Evolutionary conservation across 2,113 vertebrate genomes (phyloP).

Genomic region (Burhinus bistriatus): DNA sequence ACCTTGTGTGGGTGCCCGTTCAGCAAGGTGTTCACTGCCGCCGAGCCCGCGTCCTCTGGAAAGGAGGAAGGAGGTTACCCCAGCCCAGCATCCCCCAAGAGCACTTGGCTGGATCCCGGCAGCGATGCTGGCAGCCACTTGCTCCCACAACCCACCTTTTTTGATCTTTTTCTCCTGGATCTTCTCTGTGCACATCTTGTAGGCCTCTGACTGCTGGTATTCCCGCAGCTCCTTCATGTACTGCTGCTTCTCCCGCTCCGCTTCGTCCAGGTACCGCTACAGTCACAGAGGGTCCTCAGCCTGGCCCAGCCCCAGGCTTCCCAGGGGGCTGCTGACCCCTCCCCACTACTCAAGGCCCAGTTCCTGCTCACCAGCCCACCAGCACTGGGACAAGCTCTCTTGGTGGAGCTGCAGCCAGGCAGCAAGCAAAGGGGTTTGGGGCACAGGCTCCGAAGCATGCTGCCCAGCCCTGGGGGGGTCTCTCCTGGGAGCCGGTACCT

Average conservation of each 20-base stretch:
- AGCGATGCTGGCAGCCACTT: neutral
- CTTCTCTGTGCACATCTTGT: constrained; percentile 90
- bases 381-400: neutral
- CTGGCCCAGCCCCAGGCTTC: neutral
- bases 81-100: rapidly evolving
- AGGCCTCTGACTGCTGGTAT: constrained; percentile 96
- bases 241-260: constrained; percentile 93
- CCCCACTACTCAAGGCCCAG: neutral
- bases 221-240: constrained; percentile 93
- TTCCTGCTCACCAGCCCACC: neutral
- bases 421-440: neutral
- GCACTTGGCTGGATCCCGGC: neutral
- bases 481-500: constrained; percentile 56
- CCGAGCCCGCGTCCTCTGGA: constrained; percentile 64
- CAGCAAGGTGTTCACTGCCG: constrained; percentile 63
- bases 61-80: neutral
- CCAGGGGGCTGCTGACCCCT: rapidly evolving
- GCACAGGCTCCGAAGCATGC: neutral
- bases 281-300: neutral
- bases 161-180: constrained; percentile 96
- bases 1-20: constrained; percentile 73
- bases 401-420: neutral
- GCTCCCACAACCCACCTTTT: constrained; percentile 78
- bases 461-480: neutral
- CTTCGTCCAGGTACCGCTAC: constrained; percentile 93